Base-by-base conservation (phyloP, 2,113 vertebrate genomes). In the Cavia porcellus region DNA sequence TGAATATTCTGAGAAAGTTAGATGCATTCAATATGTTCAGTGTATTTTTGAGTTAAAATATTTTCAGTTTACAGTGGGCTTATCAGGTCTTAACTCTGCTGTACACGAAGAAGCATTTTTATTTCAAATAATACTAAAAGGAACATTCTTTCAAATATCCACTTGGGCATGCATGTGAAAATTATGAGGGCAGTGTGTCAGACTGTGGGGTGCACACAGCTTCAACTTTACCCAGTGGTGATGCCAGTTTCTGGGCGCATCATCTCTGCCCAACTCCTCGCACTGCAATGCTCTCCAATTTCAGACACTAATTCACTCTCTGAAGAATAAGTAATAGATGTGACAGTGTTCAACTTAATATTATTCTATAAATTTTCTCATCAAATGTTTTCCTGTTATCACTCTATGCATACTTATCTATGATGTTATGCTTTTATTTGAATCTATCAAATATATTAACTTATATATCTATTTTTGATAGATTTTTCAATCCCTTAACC, bases 81-180 rank as follows among this genome's bases (percentile, higher is more conserved):
- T 28, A 57, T 57, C 35, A 13, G 11, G 7, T 70, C n/a, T 14
- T 70, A 57, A 20, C 13, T 20, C 15, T 3, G 30, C 11, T 30
- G 25, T 57, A 66, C 80, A 32, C 7, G 15, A 17, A 32, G 6
- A 1, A 70, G n/a, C 7, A 45, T 25, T 38, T 57, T 19, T 28
- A 11, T 86, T 88, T 92, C 61, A 79, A 89, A 57, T 92, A 59
- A 66, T 47, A 62, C 12, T 15, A 64, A 92, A 70, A 50, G 38
- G 24, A 72, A 79, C 5, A 64, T 92, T 79, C 35, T 70, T 86
- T 64, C 72, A 30, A 28, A 22, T 30, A 4, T 55, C 20, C 86
- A 42, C 14, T n/a, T 28, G 42, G 42, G 32, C 45, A 30, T 3
- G 35, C 35, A 3, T 15, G 7, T 19, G 25, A 89, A 47, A n/a